These are phyloP conservation scores for Seira sanloemensis DNA, from an alignment of 2,888 invertebrate species.

Conservation along the genomic window DNA sequence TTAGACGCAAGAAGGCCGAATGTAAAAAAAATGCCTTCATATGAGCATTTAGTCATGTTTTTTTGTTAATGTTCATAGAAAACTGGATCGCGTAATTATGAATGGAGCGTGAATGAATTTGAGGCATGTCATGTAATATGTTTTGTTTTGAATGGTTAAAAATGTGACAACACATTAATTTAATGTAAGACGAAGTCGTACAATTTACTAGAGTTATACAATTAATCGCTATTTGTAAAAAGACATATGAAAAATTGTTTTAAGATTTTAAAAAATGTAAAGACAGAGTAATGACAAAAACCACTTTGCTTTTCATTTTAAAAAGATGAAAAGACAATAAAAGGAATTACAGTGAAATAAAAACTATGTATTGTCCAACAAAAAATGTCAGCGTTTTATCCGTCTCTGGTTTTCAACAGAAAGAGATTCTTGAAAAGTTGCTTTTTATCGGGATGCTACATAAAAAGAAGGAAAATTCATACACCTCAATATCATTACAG, in stretches of 20 bases:
- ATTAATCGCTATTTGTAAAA: conserved; percentile 50
- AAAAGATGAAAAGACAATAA: conserved; percentile 59
- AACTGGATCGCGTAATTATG: background rate
- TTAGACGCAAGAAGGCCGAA: background rate
- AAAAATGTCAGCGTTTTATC: conserved; percentile 12
- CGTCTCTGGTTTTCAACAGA: background rate
- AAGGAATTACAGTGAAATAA: background rate
- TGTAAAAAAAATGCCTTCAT: background rate
- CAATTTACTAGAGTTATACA: conserved; percentile 4
- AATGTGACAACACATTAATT: background rate
- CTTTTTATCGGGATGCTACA: conserved; percentile 32
- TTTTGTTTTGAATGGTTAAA: background rate
- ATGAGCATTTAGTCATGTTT: background rate
- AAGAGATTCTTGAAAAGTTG: conserved; percentile 27
- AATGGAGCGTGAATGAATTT: background rate
- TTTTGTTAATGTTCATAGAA: background rate
- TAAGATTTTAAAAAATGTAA: conserved; percentile 14
- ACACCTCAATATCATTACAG: background rate
- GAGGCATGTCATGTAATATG: background rate
- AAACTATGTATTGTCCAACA: conserved; percentile 18
- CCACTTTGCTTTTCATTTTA: conserved; percentile 50
- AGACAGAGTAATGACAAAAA: conserved; percentile 11
- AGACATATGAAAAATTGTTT: conserved; percentile 6
- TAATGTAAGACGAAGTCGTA: background rate
- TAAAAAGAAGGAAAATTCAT: background rate